Base-by-base conservation (phyloP, 2,888 invertebrate genomes). In the Xylota segnis region DNA sequence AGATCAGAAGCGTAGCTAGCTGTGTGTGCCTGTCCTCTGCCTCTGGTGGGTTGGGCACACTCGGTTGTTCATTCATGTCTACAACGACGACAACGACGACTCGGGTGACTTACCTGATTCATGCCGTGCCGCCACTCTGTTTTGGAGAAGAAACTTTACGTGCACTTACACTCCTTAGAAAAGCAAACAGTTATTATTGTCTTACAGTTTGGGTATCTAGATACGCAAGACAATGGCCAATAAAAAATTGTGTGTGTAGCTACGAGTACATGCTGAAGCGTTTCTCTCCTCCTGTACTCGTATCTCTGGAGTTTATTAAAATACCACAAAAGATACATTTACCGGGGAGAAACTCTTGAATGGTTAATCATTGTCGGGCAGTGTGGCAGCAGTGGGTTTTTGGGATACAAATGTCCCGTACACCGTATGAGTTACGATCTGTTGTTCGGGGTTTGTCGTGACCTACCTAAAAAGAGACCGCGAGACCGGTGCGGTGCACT, bases 171-270 rank as follows among this genome's bases (percentile, higher is more conserved):
- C 79, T 74, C 83, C 83, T 78, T 83, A 70, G 74, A 70, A 78
- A 70, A 63, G 66, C 83, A 65, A 77, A 83, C 83, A 77, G 83
- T 77, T 83, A 83, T 83, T 71, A 77, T 61, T 77, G 77, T 77
- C 77, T 83, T 83, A 65, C 65, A 77, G 65, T 72, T 43, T 61
- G 50, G 50, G 68, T 74, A 83, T 78, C 74, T 83, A 56, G 83
- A 70, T 78, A 84, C 74, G 78, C 78, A 70, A 83, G 54, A 84
- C 83, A 84, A 78, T 84, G 83, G 79, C 74, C 63, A 75, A 78
- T 79, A 84, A 84, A 23, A 83, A 70, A 70, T 68, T 68, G 76
- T 83, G 77, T 72, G 59, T 58, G 45, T 37, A 7, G n/a, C 29
- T n/a, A 4, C 27, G 32, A 32, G 5, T 45, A 27, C 61, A 52